These are phyloP conservation scores for Meda fulgida DNA, from an alignment of 2,797 vertebrate genomes.

Conservation along the genomic window DNA sequence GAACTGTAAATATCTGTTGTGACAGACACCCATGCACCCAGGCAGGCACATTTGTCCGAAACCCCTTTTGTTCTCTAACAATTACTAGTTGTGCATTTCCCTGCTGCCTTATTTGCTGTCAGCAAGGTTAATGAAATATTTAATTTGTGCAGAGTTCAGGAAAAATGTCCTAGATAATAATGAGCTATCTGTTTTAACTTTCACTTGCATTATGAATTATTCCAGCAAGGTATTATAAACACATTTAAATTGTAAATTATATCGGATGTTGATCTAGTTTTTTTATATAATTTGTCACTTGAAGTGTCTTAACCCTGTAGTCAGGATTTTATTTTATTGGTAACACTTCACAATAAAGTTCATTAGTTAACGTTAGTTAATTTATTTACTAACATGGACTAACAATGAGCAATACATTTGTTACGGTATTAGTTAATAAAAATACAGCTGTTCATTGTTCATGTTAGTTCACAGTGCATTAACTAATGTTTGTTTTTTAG, in stretches of 20 bases:
- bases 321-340: background rate
- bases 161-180: background rate
- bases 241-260: background rate
- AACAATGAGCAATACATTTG: too few species aligned
- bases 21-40: background rate
- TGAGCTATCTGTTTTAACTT: background rate
- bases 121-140: slow-evolving; percentile 14
- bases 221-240: background rate
- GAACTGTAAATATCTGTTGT: slow-evolving; percentile 10
- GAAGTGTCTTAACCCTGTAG: background rate
- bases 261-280: background rate
- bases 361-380: too few species aligned
- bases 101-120: background rate
- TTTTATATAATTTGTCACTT: background rate
- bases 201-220: background rate
- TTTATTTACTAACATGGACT: too few species aligned
- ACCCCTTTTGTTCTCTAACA: slow-evolving; percentile 11
- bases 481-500: background rate
- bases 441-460: too few species aligned
- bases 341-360: too few species aligned
- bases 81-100: background rate
- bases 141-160: background rate
- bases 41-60: slow-evolving; percentile 29
- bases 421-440: too few species aligned
- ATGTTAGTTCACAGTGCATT: too few species aligned